Evolutionary conservation across 1,140 invertebrate species (phyloP), one percentile per base, ranked within the genome.

Genomic region (Pantala flavescens): DNA sequence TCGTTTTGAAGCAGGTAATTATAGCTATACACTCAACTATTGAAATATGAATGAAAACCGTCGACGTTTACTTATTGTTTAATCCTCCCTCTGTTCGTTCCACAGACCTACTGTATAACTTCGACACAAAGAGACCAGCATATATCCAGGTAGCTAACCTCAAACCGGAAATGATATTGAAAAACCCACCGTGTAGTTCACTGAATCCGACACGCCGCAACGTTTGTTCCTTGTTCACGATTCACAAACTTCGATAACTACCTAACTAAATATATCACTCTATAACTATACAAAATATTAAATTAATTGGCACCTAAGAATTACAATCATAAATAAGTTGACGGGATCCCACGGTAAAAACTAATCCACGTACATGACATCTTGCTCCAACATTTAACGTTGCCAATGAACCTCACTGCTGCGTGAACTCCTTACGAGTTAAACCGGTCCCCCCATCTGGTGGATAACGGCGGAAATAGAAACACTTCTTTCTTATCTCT

Each of bases 191-290:
- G 49, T 63, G 49, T 63, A 63, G 28, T 36, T 36, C 28, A 63
- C 49, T 63, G 49, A 63, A 63, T 19, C 49, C 49, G 49, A 63
- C 49, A 63, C 49, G 49, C 49, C 49, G 49, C 49, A 63, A 63
- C 49, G 49, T 63, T 63, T 63, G 49, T 63, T 63, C 49, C 49
- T 63, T 63, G 49, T 63, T 63, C 49, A 63, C 49, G 49, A 63
- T 63, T 63, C 14, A 63, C 49, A 63, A 63, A 63, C 49, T 63
- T 19, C 16, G 12, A 63, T 19, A 63, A 63, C 49, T 63, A 63
- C 49, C 28, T 36, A 36, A 3, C 49, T 63, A 21, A 36, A 21
- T 14, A 3, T 63, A 63, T 63, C 12, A 19, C n/a, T 63, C 49
- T 21, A 7, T 7, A 63, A 63, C 49, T 63, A 36, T 36, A 36